Conservation (phyloP, 2,113 vertebrate species). For the Dissostichus mawsoni region DNA sequence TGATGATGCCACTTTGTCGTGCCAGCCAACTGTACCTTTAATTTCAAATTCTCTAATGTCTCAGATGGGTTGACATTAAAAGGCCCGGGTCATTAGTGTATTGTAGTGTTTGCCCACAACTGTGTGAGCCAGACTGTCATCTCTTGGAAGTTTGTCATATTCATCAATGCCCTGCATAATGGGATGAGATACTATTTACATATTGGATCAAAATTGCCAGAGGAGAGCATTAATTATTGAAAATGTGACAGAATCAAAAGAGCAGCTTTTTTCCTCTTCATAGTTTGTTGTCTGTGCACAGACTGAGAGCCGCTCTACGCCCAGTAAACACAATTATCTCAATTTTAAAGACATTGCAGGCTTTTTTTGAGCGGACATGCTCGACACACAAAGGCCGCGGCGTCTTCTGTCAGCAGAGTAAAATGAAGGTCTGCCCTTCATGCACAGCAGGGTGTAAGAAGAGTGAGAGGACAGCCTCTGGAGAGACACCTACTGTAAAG, state of each 20-base stretch:
- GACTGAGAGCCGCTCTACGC: constrained; percentile 68
- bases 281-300: constrained; percentile 76
- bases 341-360: constrained; percentile 76
- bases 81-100: constrained; percentile 77
- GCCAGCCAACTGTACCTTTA: constrained; percentile 82
- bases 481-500: constrained; percentile 32
- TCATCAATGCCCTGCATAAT: constrained; percentile 78
- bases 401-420: constrained; percentile 43
- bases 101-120: constrained; percentile 70
- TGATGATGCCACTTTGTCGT: constrained; percentile 70
- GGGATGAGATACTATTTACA: constrained; percentile 82
- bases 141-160: constrained; percentile 78
- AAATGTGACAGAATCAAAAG: constrained; percentile 81
- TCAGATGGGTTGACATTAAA: constrained; percentile 73
- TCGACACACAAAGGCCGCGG: constrained; percentile 64
- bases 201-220: constrained; percentile 79
- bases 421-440: constrained; percentile 57
- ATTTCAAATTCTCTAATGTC: constrained; percentile 84
- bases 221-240: constrained; percentile 84
- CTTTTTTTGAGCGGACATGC: constrained; percentile 17
- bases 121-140: constrained; percentile 73
- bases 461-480: constrained; percentile 43
- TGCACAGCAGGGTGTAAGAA: constrained; percentile 50
- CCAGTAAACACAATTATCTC: constrained; percentile 85
- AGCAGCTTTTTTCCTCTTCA: constrained; percentile 49